Conservation (phyloP, 2,888 invertebrate species). For the Teleiodes luculella region DNA sequence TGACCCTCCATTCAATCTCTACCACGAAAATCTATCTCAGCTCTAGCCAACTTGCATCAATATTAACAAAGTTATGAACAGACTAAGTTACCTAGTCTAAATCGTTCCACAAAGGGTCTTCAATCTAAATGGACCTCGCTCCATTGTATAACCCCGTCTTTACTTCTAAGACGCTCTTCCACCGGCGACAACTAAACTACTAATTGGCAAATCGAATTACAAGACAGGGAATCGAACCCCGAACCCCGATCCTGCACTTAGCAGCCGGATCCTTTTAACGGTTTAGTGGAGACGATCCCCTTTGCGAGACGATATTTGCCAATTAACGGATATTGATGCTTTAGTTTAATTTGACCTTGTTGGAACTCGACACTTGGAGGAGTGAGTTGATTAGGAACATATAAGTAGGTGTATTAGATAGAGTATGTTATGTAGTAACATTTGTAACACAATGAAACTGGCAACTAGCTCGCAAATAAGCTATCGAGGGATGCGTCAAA, state of each 20-base stretch:
- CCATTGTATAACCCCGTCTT: conserved; percentile 36
- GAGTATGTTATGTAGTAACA: too few species aligned
- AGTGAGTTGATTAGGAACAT: not conserved
- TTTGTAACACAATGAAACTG: too few species aligned
- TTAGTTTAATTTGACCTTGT: conserved; percentile 30
- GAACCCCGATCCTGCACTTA: conserved; percentile 68
- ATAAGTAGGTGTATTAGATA: too few species aligned
- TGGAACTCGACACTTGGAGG: not conserved
- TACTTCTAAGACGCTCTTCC: conserved; percentile 57
- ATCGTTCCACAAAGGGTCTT: conserved; percentile 34
- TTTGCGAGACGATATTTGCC: conserved; percentile 67
- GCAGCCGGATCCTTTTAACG: conserved; percentile 73
- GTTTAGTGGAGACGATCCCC: conserved; percentile 73
- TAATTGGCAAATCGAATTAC: conserved; percentile 78
- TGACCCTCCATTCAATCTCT: too few species aligned
- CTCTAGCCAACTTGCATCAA: not conserved
- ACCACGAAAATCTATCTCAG: too few species aligned
- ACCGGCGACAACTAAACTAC: conserved; percentile 69
- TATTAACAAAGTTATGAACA: not conserved
- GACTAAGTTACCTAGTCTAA: not conserved
- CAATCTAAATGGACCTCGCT: conserved; percentile 42
- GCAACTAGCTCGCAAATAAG: too few species aligned
- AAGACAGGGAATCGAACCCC: conserved; percentile 70
- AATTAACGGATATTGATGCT: conserved; percentile 63
- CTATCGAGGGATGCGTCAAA: too few species aligned